Evolutionary conservation across 2,888 invertebrate species (phyloP), one percentile per base, ranked within the genome.

Genomic region (Macaria notata): DNA sequence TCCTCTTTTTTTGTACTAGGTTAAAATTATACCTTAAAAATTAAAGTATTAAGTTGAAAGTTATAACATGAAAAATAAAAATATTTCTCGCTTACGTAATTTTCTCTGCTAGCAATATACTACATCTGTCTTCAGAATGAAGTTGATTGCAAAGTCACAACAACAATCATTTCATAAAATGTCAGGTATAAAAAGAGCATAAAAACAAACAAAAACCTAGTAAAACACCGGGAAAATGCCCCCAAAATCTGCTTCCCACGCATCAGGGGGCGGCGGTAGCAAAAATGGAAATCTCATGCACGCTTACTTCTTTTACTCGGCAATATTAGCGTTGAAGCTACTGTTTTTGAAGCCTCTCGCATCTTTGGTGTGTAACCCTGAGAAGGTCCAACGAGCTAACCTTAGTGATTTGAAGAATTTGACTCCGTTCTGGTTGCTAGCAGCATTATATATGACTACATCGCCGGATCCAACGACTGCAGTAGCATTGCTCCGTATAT

Each of bases 381-480:
- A 36, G 33, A 4, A 7, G 7, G 33, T 7, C 5, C 31, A 30
- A 3, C 49, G 53, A 31, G 63, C 61, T 3, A 57, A 59, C 41
- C n/a, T 61, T 3, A 54, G 46, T 41, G 66, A 63, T 30, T 50
- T 63, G 59, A 64, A 63, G 45, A 46, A 62, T 43, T 52, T 64
- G 7, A 58, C 63, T n/a, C 64, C 66, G 1, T 66, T 66, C 45
- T 66, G 64, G 64, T 39, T 66, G 3, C 9, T 64, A 43, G 51
- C 56, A 7, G 33, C 33, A 36, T 36, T 36, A 36, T 60, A 50
- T 3, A 41, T 41, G 41, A 41, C 41, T 39, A 3, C 41, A 41
- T n/a, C 8, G 5, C 41, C 41, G n/a, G 8, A 41, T 9, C n/a
- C 8, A 8, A 41, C 41, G 4, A n/a, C n/a, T 41, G 41, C 41